Conservation (phyloP, 1,140 invertebrate genomes). For the Philaenus spumarius region DNA sequence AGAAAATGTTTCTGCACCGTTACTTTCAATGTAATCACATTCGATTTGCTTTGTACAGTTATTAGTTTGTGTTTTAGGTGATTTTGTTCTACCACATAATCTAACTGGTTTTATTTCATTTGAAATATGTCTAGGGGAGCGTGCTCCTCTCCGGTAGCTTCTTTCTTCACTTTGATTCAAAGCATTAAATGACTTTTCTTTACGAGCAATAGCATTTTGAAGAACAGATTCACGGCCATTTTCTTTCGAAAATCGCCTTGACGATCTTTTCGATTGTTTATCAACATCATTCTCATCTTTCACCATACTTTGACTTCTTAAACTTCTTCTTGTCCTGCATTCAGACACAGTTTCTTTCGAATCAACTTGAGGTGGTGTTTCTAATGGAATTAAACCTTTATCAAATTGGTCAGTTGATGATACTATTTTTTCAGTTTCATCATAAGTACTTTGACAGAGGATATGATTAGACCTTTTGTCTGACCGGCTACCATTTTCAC, state of each 20-base stretch:
- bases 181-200: conserved; percentile 36
- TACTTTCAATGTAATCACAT: too few species aligned
- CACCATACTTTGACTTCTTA: background rate
- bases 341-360: background rate
- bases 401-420: too few species aligned
- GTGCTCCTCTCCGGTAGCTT: conserved; percentile 7
- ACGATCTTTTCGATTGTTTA: conserved; percentile 30
- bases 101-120: background rate
- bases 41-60: too few species aligned
- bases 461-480: conserved; percentile 9
- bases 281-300: conserved; percentile 9
- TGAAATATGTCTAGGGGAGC: background rate
- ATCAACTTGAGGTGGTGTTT: background rate
- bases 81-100: conserved; percentile 5
- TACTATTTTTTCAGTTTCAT: too few species aligned
- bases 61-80: background rate
- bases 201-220: conserved; percentile 36
- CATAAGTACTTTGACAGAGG: background rate
- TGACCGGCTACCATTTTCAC: conserved; percentile 13
- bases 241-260: conserved; percentile 33
- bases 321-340: conserved; percentile 8
- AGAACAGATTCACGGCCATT: conserved; percentile 33
- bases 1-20: too few species aligned
- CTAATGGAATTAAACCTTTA: too few species aligned
- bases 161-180: conserved; percentile 22